phyloP scores from a whole-genome alignment of 2,888 invertebrate genomes.

The Acanthosoma haemorrhoidale region DNA sequence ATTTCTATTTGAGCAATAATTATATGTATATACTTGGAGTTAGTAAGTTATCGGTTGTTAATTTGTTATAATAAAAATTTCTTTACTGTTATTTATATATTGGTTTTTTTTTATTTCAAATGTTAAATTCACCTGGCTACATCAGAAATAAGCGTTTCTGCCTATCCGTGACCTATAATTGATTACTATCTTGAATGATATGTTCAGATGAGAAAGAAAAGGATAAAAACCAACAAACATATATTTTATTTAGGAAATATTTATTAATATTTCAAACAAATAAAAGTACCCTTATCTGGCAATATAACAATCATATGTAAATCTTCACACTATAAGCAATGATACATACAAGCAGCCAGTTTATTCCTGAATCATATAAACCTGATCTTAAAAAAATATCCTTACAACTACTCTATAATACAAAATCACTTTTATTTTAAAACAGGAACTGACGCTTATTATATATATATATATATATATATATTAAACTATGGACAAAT shows the following conservation, averaged over 20 bases:
- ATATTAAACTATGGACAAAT: background rate
- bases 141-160: no score
- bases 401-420: background rate
- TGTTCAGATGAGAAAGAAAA: no score
- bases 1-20: no score
- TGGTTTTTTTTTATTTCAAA: background rate
- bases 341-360: background rate
- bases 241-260: background rate
- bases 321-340: background rate
- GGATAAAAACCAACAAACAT: background rate
- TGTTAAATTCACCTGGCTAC: no score
- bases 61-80: background rate
- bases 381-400: background rate
- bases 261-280: background rate
- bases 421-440: background rate
- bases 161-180: no score
- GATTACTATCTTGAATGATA: no score
- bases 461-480: no score
- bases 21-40: background rate
- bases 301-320: background rate
- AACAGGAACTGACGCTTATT: constrained; percentile 4
- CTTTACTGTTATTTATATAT: background rate
- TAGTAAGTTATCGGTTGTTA: background rate
- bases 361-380: background rate
- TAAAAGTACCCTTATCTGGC: constrained; percentile 5